Base-by-base conservation (phyloP, 2,113 vertebrate species). In the Micronycteris hirsuta region DNA sequence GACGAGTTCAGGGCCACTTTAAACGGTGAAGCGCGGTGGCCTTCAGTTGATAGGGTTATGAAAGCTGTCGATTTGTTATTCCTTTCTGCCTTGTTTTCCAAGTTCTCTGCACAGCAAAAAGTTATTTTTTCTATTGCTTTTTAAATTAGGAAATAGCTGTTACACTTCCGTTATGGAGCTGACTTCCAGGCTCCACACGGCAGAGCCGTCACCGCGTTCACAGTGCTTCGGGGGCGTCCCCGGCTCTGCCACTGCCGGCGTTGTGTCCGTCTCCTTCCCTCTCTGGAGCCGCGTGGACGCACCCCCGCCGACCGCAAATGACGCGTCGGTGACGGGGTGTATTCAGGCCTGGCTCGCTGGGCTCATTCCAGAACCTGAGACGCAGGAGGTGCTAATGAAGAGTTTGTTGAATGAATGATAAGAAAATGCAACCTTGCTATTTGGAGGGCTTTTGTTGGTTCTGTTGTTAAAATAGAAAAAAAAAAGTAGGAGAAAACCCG, bases 381-480 rank as follows among this genome's bases (percentile, higher is more conserved):
- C n/a, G 26, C 5, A 38, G 76, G 33, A 85, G 54, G 68, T 19
- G 84, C 87, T 73, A 61, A 82, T 76, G n/a, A n/a, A n/a, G n/a
- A n/a, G n/a, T n/a, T n/a, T n/a, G n/a, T n/a, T n/a, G n/a, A n/a
- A n/a, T n/a, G 68, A 84, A 77, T 13, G 19, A 71, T 71, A 89
- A 77, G 81, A 82, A 90, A 85, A 88, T 26, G 12, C 5, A 47
- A 4, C 82, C 61, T 91, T 80, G 41, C 54, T 67, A 49, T 81
- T 77, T 81, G 92, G 65, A 76, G 80, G 54, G 24, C 16, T 54
- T 96, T 77, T 49, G 56, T 74, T 54, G 70, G 45, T 92, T 97
- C 71, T 73, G 38, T n/a, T 81, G 52, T 91, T 95, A 89, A 92
- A 94, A 76, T 7, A 65, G 77, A 7, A 28, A 17, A 70, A 67